These are phyloP conservation scores for Napeogenes inachia DNA, from an alignment of 2,888 invertebrate species.

Conservation along the genomic window DNA sequence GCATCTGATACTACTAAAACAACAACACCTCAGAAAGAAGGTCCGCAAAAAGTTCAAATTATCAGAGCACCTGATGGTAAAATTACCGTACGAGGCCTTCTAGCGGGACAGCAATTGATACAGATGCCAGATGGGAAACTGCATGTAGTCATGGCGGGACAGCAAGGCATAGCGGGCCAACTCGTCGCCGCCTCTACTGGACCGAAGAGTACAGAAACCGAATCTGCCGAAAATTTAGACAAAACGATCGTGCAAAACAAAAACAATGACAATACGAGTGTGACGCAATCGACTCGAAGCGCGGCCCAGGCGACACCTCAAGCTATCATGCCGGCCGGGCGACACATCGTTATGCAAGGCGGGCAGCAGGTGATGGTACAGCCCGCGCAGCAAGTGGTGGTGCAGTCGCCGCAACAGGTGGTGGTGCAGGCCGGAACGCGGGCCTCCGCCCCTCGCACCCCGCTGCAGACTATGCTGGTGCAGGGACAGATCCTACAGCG, in stretches of 20 bases:
- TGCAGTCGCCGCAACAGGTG: conserved; percentile 50
- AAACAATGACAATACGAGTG: conserved; percentile 33
- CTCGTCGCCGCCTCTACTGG: conserved; percentile 58
- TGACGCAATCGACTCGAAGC: conserved; percentile 21
- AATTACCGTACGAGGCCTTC: conserved; percentile 91
- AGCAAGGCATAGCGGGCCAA: conserved; percentile 72
- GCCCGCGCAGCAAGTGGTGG: conserved; percentile 43
- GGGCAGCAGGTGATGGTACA: conserved; percentile 31
- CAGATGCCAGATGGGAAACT: conserved; percentile 96
- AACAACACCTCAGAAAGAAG: conserved; percentile 60
- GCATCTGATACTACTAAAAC: conserved; percentile 62
- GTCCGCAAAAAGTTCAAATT: conserved; percentile 90
- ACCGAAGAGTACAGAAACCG: conserved; percentile 41
- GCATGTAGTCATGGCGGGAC: conserved; percentile 86
- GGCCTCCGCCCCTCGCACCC: conserved; percentile 53
- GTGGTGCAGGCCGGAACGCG: conserved; percentile 53
- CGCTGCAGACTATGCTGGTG: conserved; percentile 59
- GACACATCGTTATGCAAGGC: conserved; percentile 32
- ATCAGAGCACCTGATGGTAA: conserved; percentile 94
- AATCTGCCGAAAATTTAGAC: conserved; percentile 34
- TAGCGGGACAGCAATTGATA: conserved; percentile 94
- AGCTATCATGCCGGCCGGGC: conserved; percentile 20
- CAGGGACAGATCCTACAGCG: conserved; percentile 47
- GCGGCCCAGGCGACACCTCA: conserved; percentile 25
- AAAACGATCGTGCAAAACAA: conserved; percentile 36